Base-by-base conservation (phyloP, 2,113 vertebrate genomes). In the Anoura caudifer region DNA sequence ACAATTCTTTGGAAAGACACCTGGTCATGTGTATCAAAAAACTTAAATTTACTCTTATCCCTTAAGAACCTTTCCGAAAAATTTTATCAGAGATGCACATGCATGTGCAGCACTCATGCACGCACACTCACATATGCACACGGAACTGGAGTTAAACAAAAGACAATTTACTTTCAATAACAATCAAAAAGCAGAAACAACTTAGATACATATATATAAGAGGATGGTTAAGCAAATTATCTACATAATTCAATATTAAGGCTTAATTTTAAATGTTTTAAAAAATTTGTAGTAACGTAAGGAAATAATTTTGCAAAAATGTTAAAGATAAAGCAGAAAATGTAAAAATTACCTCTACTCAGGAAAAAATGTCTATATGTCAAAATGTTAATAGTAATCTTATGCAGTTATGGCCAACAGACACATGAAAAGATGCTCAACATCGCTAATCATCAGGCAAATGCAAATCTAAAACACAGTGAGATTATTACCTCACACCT, bases 321-420 rank as follows among this genome's bases (percentile, higher is more conserved):
- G 24, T 69, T 93, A 77, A 61, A 86, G 14, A 20, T 82, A 92
- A 93, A 88, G 76, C 9, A 87, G 4, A 83, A 93, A 86, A 94
- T 70, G 52, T 26, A 70, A 88, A 94, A 79, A 79, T 75, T 38
- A 80, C 20, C 54, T 95, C 45, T 43, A 67, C 22, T 83, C 45
- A 82, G 38, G 50, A 87, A 92, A 93, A 79, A 13, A 63, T 9
- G 4, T 22, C 26, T 5, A 36, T n/a, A 88, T 47, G 14, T 3
- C 20, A 63, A 85, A 93, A 95, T 76, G 38, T 70, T 76, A 91
- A 89, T 43, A 36, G 52, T 38, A 4, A 77, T 80, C 59, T 91
- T 82, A 43, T 75, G 70, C 54, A 80, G n/a, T 80, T 69, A 93
- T 26, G 72, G 45, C 59, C 59, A 31, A 65, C 17, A 89, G 73